Conservation (phyloP, 2,888 invertebrate species). For the Drosophila falleni region DNA sequence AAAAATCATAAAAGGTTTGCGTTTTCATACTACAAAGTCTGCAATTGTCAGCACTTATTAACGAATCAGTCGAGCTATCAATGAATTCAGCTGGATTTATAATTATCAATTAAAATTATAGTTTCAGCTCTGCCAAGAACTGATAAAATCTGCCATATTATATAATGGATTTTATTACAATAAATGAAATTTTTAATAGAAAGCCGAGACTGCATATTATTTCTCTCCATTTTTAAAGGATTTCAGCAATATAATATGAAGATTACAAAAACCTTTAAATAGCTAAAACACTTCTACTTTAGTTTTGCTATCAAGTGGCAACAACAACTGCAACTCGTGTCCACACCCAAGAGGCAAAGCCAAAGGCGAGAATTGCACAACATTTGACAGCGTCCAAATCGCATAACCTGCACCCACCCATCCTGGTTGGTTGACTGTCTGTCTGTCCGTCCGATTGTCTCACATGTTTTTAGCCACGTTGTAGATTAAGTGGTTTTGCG, state of each 20-base stretch:
- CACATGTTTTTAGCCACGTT: slow-evolving; percentile 45
- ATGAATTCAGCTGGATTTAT: neutral
- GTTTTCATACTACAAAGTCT: no score
- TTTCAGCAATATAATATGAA: neutral
- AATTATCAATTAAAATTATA: neutral
- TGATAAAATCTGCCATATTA: no score
- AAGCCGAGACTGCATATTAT: neutral
- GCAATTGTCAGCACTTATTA: neutral
- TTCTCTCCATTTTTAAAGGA: neutral
- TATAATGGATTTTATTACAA: no score
- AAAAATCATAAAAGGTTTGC: no score
- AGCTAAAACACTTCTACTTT: neutral
- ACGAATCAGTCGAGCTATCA: no score
- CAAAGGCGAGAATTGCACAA: slow-evolving; percentile 67
- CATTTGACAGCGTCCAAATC: slow-evolving; percentile 57
- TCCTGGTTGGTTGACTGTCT: neutral
- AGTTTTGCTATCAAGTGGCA: neutral
- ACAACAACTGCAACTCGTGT: slow-evolving; percentile 36
- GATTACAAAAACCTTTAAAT: neutral
- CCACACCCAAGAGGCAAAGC: slow-evolving; percentile 48
- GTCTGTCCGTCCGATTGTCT: slow-evolving; percentile 7
- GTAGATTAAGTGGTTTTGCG: slow-evolving; percentile 72
- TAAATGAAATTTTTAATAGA: neutral
- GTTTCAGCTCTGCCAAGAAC: no score
- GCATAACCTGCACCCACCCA: slow-evolving; percentile 31